A percentile compares a stretch with the other conserved stretches of the same genome.
Conservation (phyloP, 2,113 vertebrate species). For the Macroglossus sobrinus region DNA sequence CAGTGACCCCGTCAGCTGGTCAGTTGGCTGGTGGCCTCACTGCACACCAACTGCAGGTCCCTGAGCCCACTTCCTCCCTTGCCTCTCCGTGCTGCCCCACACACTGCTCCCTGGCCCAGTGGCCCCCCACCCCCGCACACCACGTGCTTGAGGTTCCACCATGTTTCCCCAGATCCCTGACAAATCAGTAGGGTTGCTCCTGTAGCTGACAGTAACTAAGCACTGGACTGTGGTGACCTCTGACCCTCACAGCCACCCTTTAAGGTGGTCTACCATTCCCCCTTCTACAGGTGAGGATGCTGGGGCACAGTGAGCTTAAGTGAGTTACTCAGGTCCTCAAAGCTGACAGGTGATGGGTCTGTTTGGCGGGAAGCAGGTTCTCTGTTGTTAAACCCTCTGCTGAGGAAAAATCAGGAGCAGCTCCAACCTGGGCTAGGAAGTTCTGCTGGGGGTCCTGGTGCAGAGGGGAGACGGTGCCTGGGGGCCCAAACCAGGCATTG, state of each 20-base stretch:
- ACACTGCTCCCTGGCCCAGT: neutral
- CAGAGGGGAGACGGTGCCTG: constrained; percentile 93
- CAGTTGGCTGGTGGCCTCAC: neutral
- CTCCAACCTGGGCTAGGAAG: constrained; percentile 91
- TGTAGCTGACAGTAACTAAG: neutral
- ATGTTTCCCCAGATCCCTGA: neutral
- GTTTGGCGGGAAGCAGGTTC: too few relatives aligned
- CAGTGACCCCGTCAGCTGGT: neutral
- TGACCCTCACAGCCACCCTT: neutral
- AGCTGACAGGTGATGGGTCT: neutral
- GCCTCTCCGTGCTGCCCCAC: neutral
- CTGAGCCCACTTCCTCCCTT: neutral
- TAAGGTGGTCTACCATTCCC: too few relatives aligned
- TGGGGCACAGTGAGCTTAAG: neutral
- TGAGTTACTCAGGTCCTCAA: neutral
- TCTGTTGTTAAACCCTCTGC: neutral
- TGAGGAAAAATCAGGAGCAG: neutral
- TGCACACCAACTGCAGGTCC: neutral
- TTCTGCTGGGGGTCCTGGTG: constrained; percentile 98
- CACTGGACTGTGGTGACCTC: neutral
- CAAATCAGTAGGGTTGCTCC: fast-evolving
- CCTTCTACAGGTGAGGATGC: neutral
- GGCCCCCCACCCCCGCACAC: fast-evolving
- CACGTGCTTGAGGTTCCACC: fast-evolving
- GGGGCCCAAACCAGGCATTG: constrained; percentile 96